Evolutionary conservation across 2,113 vertebrate genomes (phyloP).

Genomic region (Copsychus sechellarum): DNA sequence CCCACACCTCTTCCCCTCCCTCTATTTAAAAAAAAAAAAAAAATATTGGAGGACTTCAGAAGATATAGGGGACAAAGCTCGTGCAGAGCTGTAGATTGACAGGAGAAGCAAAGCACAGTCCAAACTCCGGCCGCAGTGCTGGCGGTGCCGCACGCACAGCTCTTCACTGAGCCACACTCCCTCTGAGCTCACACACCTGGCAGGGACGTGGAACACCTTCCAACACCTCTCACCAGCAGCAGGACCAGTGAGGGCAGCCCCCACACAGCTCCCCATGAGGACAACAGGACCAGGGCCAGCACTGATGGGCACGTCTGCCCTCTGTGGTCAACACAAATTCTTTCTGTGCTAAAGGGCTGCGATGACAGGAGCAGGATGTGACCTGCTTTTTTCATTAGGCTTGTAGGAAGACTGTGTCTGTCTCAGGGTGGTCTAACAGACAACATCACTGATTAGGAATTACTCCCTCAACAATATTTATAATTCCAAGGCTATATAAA

Average conservation of each 20-base stretch:
- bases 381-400: background rate
- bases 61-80: background rate
- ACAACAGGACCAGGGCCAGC: rapidly evolving
- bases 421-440: background rate
- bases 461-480: background rate
- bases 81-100: background rate
- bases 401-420: background rate
- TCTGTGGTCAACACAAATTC: rapidly evolving
- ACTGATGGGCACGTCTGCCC: rapidly evolving
- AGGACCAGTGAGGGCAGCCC: background rate
- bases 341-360: background rate
- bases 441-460: background rate
- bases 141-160: background rate
- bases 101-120: background rate
- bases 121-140: too few species aligned
- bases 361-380: background rate
- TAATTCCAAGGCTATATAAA: background rate
- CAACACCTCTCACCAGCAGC: background rate
- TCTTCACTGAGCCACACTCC: background rate
- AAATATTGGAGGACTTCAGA: background rate
- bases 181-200: background rate
- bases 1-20: rapidly evolving
- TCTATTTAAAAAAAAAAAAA: too few species aligned
- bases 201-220: rapidly evolving
- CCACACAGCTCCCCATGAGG: rapidly evolving